phyloP scores from a whole-genome alignment of 37 sponge, comb jelly and placozoan genomes.

The Haliclona indistincta region DNA sequence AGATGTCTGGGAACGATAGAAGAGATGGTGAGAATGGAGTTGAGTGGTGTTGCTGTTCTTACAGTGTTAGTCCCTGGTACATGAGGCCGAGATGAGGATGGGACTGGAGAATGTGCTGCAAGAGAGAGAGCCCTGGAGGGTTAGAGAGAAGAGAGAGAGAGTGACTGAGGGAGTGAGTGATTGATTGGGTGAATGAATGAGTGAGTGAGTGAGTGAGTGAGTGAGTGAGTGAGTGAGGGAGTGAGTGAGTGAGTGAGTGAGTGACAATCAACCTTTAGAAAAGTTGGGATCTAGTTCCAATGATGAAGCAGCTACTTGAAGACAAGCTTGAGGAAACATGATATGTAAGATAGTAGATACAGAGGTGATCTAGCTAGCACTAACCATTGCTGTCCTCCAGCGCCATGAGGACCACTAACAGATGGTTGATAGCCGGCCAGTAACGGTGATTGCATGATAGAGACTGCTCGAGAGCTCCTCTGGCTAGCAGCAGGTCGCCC shows the following conservation, averaged over 20 bases:
- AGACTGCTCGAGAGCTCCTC: constrained; percentile 54
- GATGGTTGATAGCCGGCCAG: constrained; percentile 59
- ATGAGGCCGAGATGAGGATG: constrained; percentile 10
- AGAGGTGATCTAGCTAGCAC: neutral
- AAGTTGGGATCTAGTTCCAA: constrained; percentile 39
- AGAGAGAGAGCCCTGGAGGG: constrained; percentile 35
- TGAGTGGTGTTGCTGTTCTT: too few species aligned
- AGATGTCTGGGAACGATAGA: too few species aligned
- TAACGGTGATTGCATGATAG: constrained; percentile 25
- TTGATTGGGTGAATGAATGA: too few species aligned
- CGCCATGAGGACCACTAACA: constrained; percentile 50
- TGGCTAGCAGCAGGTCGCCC: constrained; percentile 63
- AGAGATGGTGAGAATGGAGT: too few species aligned
- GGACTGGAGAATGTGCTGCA: constrained; percentile 25
- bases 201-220: too few species aligned
- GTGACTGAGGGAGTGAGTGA: neutral
- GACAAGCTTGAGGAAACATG: constrained; percentile 41
- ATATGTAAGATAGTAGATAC: neutral
- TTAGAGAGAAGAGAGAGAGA: neutral
- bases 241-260: too few species aligned
- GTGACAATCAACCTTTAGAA: constrained; percentile 36
- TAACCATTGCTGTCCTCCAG: constrained; percentile 54
- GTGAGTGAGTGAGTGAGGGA: too few species aligned
- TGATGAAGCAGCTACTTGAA: constrained; percentile 16
- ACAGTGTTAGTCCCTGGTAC: constrained; percentile 16